Evolutionary conservation across 2,797 vertebrate genomes (phyloP).

Genomic region (Poliocrania exsul): DNA sequence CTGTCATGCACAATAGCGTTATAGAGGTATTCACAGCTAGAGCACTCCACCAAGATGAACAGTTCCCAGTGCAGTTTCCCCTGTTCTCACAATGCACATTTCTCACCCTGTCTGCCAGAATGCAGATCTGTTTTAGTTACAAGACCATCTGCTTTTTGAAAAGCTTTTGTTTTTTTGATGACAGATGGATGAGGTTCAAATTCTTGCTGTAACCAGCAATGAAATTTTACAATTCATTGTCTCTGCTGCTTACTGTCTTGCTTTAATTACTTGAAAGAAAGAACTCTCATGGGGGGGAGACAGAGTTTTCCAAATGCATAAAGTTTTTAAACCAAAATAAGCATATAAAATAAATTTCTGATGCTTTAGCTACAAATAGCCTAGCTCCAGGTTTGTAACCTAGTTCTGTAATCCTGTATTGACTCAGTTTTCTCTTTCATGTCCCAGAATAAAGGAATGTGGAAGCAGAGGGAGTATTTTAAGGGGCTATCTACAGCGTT

Average conservation of each 20-base stretch:
- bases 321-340: conserved; percentile 19
- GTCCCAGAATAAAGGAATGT: conserved; percentile 28
- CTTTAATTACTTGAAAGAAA: conserved; percentile 57
- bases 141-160: conserved; percentile 63
- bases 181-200: conserved; percentile 55
- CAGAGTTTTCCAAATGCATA: neutral
- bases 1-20: neutral
- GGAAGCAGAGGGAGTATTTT: conserved; percentile 38
- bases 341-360: conserved; percentile 24
- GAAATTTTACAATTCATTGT: conserved; percentile 59
- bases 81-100: neutral
- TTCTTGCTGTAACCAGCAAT: conserved; percentile 23
- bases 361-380: conserved; percentile 8
- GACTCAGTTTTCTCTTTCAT: conserved; percentile 48
- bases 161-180: neutral
- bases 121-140: conserved; percentile 58
- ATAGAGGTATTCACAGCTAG: neutral
- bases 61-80: neutral
- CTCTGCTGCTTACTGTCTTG: conserved; percentile 27
- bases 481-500: neutral
- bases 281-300: neutral
- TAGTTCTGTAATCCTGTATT: conserved; percentile 17
- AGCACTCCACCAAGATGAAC: neutral
- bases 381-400: conserved; percentile 40
- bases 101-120: conserved; percentile 55